Evolutionary conservation across 53 echinoderm and acorn worm species (phyloP).

Genomic region (Apostichopus leukothele): DNA sequence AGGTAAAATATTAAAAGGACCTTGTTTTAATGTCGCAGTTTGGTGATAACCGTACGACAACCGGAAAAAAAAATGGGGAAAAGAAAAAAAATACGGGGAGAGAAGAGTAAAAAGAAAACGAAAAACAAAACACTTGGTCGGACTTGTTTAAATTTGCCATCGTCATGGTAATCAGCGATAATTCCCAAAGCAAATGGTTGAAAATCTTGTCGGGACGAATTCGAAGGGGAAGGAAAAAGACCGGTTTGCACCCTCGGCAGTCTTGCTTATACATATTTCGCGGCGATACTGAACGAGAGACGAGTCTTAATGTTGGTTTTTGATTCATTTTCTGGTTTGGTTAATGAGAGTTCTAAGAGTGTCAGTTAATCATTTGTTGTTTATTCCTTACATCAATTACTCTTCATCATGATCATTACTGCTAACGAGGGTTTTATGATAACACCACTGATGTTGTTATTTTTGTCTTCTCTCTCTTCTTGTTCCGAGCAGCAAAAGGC

Average conservation of each 20-base stretch:
- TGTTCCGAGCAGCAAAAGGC: neutral
- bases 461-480: neutral
- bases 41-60: neutral
- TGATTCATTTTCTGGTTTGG: neutral
- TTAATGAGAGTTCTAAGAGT: constrained; percentile 10
- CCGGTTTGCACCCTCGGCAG: neutral
- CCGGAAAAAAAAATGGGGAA: neutral
- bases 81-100: neutral
- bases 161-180: neutral
- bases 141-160: neutral
- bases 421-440: constrained; percentile 14
- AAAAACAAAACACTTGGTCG: neutral
- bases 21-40: constrained; percentile 14
- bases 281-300: neutral
- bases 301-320: neutral
- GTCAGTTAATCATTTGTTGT: constrained; percentile 10
- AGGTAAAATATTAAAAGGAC: constrained; percentile 44
- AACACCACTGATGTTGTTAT: constrained; percentile 15
- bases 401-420: neutral
- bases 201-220: neutral
- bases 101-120: neutral
- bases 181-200: neutral
- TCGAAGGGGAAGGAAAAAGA: neutral
- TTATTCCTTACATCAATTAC: constrained; percentile 10
- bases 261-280: neutral